Percentiles rank a stretch among this genome's conserved stretches.
These are phyloP conservation scores for Argyresthia albistria DNA, from an alignment of 2,888 invertebrate species.

Conservation along the genomic window DNA sequence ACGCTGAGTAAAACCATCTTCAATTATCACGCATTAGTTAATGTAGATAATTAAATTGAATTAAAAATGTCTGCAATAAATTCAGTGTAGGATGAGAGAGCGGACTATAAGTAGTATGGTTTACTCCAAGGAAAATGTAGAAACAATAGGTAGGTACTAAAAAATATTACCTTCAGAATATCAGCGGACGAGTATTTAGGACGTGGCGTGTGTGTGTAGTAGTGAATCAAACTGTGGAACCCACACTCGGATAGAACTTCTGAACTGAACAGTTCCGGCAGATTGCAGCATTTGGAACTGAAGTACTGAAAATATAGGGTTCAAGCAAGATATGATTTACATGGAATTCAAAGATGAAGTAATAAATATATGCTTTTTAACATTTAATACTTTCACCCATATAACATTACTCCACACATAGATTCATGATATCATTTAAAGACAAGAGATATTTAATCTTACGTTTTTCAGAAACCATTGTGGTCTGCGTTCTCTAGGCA, in stretches of 20 bases:
- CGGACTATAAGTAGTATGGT: too few species aligned
- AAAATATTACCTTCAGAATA: neutral
- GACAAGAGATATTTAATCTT: constrained; percentile 16
- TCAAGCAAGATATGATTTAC: neutral
- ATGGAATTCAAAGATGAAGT: too few species aligned
- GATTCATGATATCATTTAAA: too few species aligned
- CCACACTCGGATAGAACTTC: constrained; percentile 33
- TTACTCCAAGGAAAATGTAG: too few species aligned
- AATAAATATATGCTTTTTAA: too few species aligned
- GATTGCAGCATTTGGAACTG: constrained; percentile 45
- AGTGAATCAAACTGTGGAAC: constrained; percentile 30
- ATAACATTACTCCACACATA: too few species aligned
- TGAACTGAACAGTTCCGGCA: constrained; percentile 35
- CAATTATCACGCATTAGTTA: too few species aligned
- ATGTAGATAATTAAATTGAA: too few species aligned
- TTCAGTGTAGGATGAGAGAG: too few species aligned
- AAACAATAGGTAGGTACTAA: neutral
- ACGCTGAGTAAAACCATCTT: too few species aligned
- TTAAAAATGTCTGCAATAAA: too few species aligned
- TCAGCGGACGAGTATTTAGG: neutral
- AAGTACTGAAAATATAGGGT: constrained; percentile 32
- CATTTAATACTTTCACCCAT: too few species aligned
- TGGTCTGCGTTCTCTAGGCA: constrained; percentile 35
- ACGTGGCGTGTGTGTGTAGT: constrained; percentile 23
- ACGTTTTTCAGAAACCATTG: constrained; percentile 47